Conservation (phyloP, 35 echinoderm and acorn worm species). For the Hemicentrotus pulcherrimus region DNA sequence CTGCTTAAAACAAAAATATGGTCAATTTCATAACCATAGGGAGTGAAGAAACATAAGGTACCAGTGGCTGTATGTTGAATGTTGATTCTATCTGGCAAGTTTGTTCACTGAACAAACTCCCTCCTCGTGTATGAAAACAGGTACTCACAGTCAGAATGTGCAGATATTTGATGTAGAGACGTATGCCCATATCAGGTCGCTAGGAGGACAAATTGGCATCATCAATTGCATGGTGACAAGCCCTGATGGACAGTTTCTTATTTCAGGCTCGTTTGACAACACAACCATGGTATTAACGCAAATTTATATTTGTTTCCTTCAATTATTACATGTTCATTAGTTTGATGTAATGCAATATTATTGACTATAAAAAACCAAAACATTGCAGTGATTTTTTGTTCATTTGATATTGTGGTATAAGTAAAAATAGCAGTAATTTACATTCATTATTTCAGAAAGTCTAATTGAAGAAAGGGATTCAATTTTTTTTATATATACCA, state of each 20-base stretch:
- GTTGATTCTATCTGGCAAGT: neutral
- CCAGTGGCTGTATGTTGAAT: neutral
- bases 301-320: neutral
- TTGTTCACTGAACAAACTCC: neutral
- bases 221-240: constrained; percentile 70
- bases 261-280: constrained; percentile 81
- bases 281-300: constrained; percentile 74
- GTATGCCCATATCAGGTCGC: constrained; percentile 52
- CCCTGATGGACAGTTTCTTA: constrained; percentile 72
- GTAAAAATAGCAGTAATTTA: too few relatives aligned
- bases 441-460: too few relatives aligned
- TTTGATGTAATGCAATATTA: neutral
- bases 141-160: constrained; percentile 92
- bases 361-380: too few relatives aligned
- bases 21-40: neutral
- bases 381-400: too few relatives aligned
- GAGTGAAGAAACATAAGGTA: neutral
- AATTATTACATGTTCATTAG: neutral
- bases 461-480: too few relatives aligned
- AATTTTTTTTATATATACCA: too few relatives aligned
- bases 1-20: neutral
- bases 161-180: constrained; percentile 84
- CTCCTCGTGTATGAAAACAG: constrained; percentile 51
- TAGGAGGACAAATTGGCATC: constrained; percentile 85
- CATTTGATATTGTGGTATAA: too few relatives aligned